Base-by-base conservation (phyloP, 1,140 invertebrate species). In the Trichonephila clavipes region DNA sequence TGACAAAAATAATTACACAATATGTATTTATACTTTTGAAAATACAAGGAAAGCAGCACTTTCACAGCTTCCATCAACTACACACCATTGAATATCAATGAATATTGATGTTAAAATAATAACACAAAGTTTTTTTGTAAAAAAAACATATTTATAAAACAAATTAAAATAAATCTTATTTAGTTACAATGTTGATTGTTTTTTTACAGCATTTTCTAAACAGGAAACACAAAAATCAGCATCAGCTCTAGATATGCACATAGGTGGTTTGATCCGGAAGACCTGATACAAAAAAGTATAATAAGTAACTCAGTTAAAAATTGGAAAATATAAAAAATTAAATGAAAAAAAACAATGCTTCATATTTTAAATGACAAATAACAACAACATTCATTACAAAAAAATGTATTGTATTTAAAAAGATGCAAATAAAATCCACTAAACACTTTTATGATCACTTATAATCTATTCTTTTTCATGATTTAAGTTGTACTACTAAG, bases 211-310 rank as follows among this genome's bases (percentile, higher is more conserved):
- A 18, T 77, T 59, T 19, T 94, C 83, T 10, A 96, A 72, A n/a
- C 95, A 96, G 81, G 96, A 95, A 10, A 97, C 94, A 66, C 96
- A 95, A 72, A 98, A 98, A 95, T 99, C 97, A 7, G 97, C 98
- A 96, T 99, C 98, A 94, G 97, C 96, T 95, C 97, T 97, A 1
- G 97, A 98, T 82, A 99, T 97, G 95, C 98, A 99, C 98, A 99
- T 99, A 0, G 99, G 99, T 40, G 99, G 99, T 95, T 99, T 99
- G 90, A 99, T 97, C 95, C 99, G 96, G n/a, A 99, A 96, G 0
- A 99, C 97, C 98, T 99, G 96, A 86, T 94, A 95, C 0, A 28
- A 28, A 28, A 28, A 28, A 88, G 16, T 92, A 64, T 28, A 77
- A 69, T 16, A 83, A 69, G n/a, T 8, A 69, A n/a, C 10, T 10